Base-by-base conservation (phyloP, 2,113 vertebrate genomes). In the Leiothrix lutea region DNA sequence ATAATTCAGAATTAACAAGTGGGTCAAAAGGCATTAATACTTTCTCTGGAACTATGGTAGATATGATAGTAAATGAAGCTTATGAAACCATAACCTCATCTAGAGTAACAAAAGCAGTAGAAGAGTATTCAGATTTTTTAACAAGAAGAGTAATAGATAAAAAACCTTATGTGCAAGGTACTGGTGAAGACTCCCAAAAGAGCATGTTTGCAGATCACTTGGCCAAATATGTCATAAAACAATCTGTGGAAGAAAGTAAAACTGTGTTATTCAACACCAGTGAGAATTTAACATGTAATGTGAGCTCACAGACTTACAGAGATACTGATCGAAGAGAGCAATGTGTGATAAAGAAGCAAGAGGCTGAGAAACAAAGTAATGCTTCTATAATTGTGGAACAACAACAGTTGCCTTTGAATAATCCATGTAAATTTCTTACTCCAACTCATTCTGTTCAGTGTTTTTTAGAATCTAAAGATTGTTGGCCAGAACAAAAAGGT, bases 1-100 rank as follows among this genome's bases (percentile, higher is more conserved):
- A 5, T 74, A 62, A 91, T 64, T 95, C 91, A 77, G 98, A 98
- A 56, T 71, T 95, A 57, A 94, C 85, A n/a, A 94, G 86, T 77
- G 97, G 60, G 42, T 97, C 96, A 8, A 95, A 97, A 67, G 67
- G 86, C 25, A 97, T 98, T 81, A 98, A 97, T 64, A 98, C 95
- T 88, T 98, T 99, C 92, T 99, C 99, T 96, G 98, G 98, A 53
- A 98, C 98, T 94, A 98, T 99, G 98, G 98, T 99, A 71, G 98
- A 99, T 87, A 97, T 98, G 93, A 98, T 99, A 74, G 98, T 99
- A 57, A 99, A 97, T 90, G 99, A 99, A 96, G 98, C 98, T 45
- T 99, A 99, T 91, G 98, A 99, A 93, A 94, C 98, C 26, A 96
- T 99, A 93, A 98, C 98, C 10, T 96, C 98, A 67, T 98, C 98